These are phyloP conservation scores for Tragelaphus buxtoni DNA, from an alignment of 2,113 vertebrate species.

Conservation along the genomic window DNA sequence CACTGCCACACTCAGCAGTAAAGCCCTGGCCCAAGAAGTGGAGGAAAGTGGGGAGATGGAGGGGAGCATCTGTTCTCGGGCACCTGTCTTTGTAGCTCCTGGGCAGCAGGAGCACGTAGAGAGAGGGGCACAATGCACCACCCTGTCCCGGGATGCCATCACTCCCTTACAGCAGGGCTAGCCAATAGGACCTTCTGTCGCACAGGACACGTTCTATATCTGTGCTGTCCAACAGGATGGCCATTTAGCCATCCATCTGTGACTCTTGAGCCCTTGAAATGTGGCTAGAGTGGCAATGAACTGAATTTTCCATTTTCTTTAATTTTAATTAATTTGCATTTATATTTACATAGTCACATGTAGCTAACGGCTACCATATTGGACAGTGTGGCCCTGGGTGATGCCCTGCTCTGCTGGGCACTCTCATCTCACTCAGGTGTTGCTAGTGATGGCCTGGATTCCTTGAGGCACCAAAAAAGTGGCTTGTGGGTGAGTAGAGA, in stretches of 20 bases:
- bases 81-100: background rate
- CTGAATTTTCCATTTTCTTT: background rate
- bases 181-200: background rate
- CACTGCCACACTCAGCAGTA: too few relatives aligned
- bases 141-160: background rate
- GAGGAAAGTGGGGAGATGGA: background rate
- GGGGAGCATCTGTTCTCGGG: accelerated
- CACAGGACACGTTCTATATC: background rate
- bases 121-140: background rate
- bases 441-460: background rate
- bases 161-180: background rate
- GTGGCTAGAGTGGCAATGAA: background rate
- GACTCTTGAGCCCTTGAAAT: background rate
- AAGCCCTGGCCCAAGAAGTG: background rate
- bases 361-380: accelerated
- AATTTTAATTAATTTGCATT: background rate
- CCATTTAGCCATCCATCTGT: background rate
- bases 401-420: background rate
- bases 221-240: background rate
- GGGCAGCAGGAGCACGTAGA: accelerated
- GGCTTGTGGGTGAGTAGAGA: background rate
- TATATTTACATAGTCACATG: background rate
- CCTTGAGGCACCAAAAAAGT: background rate
- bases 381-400: background rate
- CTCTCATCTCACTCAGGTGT: background rate